Percentiles rank a stretch among this genome's conserved stretches.
phyloP scores from a whole-genome alignment of 37 sponge, comb jelly and placozoan genomes.

The Bolinopsis microptera region DNA sequence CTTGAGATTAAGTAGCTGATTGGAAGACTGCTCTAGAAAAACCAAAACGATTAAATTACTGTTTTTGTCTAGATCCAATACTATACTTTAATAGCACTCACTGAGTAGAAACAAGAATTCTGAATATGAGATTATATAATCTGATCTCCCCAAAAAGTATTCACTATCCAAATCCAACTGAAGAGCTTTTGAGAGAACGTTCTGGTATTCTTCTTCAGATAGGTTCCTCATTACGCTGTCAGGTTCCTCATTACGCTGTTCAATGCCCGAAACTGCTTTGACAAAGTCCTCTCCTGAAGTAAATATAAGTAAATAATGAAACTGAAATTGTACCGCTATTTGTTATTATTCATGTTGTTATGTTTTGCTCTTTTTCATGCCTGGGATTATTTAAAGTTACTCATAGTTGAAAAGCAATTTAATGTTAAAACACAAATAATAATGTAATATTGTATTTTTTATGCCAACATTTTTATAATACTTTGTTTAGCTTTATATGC shows the following conservation, averaged over 20 bases:
- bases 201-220: background rate
- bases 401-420: too few relatives aligned
- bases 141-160: background rate
- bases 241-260: background rate
- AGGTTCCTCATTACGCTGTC: background rate
- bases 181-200: background rate
- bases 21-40: too few relatives aligned
- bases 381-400: too few relatives aligned
- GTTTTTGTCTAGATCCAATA: too few relatives aligned
- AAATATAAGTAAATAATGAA: background rate
- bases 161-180: background rate
- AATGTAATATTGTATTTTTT: too few relatives aligned
- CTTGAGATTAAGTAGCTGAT: too few relatives aligned
- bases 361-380: too few relatives aligned
- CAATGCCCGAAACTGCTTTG: background rate
- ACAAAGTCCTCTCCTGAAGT: background rate
- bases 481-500: too few relatives aligned
- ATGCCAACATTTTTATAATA: too few relatives aligned
- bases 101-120: constrained; percentile 50
- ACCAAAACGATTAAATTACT: too few relatives aligned
- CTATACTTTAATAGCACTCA: too few relatives aligned
- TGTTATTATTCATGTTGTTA: background rate
- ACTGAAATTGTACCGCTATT: background rate
- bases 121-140: constrained; percentile 34
- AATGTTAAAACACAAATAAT: too few relatives aligned